A percentile compares a stretch with the other conserved stretches of the same genome.
Evolutionary conservation across 2,888 invertebrate species (phyloP).

Genomic region (Ochropleura plecta): DNA sequence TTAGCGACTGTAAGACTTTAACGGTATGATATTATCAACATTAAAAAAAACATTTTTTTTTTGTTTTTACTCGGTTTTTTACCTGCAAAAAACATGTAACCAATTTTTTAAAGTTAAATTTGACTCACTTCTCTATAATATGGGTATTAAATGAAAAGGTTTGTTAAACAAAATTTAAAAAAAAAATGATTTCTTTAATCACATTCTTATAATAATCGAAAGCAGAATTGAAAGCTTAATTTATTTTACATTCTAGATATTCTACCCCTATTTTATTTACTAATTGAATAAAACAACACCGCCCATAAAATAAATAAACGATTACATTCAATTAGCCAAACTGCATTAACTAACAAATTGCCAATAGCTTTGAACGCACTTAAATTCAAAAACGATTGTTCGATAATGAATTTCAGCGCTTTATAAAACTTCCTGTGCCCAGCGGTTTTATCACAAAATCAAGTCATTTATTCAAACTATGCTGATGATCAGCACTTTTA

Average conservation of each 20-base stretch:
- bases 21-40: not conserved
- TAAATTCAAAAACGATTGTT: constrained; percentile 14
- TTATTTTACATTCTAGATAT: not conserved
- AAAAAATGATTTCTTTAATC: no score
- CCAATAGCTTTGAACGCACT: not conserved
- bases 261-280: not conserved
- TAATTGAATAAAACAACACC: not conserved
- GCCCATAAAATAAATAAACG: constrained; percentile 13
- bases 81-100: no score
- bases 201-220: no score
- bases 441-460: no score
- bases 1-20: not conserved
- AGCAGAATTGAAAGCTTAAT: not conserved
- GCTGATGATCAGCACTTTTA: no score
- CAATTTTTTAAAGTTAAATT: no score
- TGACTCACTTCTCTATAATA: no score
- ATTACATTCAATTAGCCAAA: constrained; percentile 18
- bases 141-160: no score
- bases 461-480: no score
- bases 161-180: no score
- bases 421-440: not conserved
- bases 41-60: not conserved
- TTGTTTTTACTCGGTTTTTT: no score
- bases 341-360: constrained; percentile 11
- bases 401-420: not conserved